Evolutionary conservation across 2,113 vertebrate species (phyloP).

Genomic region (Chiloscyllium plagiosum): DNA sequence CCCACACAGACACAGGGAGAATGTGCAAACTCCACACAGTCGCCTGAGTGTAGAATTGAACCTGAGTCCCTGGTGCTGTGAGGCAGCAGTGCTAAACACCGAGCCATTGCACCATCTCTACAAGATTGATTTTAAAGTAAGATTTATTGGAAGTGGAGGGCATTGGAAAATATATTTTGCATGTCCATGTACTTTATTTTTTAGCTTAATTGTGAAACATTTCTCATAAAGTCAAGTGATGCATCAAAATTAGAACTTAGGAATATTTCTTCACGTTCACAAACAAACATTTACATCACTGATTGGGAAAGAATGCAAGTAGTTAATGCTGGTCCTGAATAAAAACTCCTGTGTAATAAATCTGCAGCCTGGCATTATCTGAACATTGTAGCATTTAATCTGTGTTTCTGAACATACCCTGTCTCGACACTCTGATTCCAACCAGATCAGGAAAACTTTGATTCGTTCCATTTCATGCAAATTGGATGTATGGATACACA

Average conservation of each 20-base stretch:
- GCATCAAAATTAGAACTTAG: not conserved
- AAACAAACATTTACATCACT: not conserved
- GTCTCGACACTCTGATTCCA: not conserved
- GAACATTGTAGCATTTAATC: not conserved
- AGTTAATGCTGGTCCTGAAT: not conserved
- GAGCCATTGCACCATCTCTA: not conserved
- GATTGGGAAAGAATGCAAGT: not conserved
- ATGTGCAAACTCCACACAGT: no score
- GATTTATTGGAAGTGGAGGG: not conserved
- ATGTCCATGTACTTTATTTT: not conserved
- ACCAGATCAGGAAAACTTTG: not conserved
- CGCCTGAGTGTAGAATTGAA: no score
- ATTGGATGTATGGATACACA: not conserved
- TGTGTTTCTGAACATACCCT: not conserved
- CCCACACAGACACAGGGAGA: no score
- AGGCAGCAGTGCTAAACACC: no score
- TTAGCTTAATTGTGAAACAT: not conserved
- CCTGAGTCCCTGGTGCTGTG: no score
- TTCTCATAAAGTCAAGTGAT: not conserved
- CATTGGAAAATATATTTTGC: not conserved
- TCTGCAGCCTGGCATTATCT: not conserved
- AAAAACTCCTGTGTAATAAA: not conserved
- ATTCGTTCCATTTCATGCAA: not conserved
- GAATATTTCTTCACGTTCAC: not conserved
- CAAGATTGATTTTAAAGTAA: conserved; percentile 3